Evolutionary conservation across 2,113 vertebrate genomes (phyloP).

Genomic region (Callipepla squamata): DNA sequence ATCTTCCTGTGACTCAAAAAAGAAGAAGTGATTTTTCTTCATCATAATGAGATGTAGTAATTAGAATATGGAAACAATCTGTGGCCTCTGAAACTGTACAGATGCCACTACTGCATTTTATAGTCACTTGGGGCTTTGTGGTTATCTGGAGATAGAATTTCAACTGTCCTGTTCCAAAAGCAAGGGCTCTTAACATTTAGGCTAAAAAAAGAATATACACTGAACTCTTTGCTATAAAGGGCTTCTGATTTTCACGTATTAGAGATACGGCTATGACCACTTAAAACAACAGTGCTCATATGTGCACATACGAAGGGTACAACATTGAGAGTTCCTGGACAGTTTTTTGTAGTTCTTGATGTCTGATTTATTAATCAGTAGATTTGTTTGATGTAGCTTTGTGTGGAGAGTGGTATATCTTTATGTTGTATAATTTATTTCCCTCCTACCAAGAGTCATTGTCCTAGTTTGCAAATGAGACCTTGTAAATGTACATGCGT

Average conservation of each 20-base stretch:
- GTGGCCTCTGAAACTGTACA: constrained; percentile 25
- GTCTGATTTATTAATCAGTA: background rate
- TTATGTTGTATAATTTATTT: background rate
- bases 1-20: constrained; percentile 10
- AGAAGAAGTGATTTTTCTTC: constrained; percentile 22
- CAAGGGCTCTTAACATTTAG: background rate
- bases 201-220: background rate
- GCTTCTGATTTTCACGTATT: background rate
- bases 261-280: background rate
- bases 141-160: constrained; percentile 30
- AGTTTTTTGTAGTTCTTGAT: background rate
- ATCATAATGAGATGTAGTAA: constrained; percentile 16
- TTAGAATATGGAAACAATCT: constrained; percentile 48
- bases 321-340: background rate
- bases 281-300: background rate
- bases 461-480: background rate
- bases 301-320: background rate
- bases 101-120: constrained; percentile 28
- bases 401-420: background rate
- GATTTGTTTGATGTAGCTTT: constrained; percentile 12
- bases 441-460: background rate
- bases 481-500: background rate
- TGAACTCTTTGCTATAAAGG: background rate
- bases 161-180: constrained; percentile 4
- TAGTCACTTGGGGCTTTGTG: constrained; percentile 51